These are phyloP conservation scores for Lytechinus pictus DNA, from an alignment of 35 echinoderm and acorn worm species.

Conservation along the genomic window DNA sequence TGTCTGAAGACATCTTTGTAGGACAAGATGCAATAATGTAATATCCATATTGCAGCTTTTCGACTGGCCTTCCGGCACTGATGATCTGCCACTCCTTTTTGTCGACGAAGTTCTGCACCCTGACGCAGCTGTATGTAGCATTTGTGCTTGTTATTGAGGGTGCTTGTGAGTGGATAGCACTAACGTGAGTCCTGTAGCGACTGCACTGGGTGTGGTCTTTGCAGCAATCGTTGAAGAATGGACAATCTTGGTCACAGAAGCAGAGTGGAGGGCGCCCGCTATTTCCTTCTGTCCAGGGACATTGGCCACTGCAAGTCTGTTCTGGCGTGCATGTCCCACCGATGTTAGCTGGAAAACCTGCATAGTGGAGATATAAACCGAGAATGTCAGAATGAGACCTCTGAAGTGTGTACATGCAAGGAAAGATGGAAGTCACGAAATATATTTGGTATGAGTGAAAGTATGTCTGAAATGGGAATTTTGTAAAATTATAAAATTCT, in stretches of 20 bases:
- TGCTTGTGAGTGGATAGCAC: background rate
- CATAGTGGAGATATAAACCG: background rate
- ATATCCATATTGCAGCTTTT: constrained; percentile 33
- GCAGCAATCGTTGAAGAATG: constrained; percentile 28
- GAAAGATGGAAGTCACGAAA: too few relatives aligned
- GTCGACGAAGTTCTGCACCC: background rate
- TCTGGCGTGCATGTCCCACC: constrained; percentile 13
- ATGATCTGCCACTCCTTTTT: background rate
- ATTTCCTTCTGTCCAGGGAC: background rate
- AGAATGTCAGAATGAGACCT: too few relatives aligned
- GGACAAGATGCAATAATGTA: constrained; percentile 33
- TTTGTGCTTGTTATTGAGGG: background rate
- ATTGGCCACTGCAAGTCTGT: constrained; percentile 38
- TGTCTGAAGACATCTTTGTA: background rate
- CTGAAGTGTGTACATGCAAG: too few relatives aligned
- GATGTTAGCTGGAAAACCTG: constrained; percentile 1
- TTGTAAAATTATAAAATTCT: too few relatives aligned
- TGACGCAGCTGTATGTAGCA: constrained; percentile 16
- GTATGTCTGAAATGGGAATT: too few relatives aligned
- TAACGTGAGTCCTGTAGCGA: background rate
- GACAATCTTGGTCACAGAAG: constrained; percentile 37
- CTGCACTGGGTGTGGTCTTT: constrained; percentile 25
- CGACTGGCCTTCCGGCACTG: background rate
- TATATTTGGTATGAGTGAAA: too few relatives aligned
- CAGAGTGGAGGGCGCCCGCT: constrained; percentile 9